phyloP scores from a whole-genome alignment of 1,140 invertebrate species.

The Rhyzopertha dominica region DNA sequence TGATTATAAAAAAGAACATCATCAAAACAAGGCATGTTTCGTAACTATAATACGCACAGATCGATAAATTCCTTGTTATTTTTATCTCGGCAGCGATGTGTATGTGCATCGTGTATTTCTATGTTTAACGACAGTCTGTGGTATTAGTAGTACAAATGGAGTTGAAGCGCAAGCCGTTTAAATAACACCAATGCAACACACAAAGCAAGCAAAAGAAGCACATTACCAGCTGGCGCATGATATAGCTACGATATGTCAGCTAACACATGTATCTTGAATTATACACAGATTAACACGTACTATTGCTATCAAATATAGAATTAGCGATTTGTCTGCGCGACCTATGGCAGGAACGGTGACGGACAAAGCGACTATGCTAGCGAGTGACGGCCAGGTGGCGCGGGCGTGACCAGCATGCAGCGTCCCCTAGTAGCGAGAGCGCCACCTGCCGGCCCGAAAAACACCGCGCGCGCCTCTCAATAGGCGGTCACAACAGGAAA shows the following conservation, averaged over 20 bases:
- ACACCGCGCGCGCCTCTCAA: slow-evolving; percentile 18
- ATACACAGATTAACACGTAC: slow-evolving; percentile 38
- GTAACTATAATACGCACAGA: too few species aligned
- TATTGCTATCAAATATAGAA: slow-evolving; percentile 43
- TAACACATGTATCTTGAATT: slow-evolving; percentile 30
- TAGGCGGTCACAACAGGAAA: slow-evolving; percentile 40
- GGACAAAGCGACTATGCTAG: slow-evolving; percentile 43
- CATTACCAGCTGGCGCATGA: slow-evolving; percentile 37
- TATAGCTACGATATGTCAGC: slow-evolving; percentile 30
- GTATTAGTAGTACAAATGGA: too few species aligned
- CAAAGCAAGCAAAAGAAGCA: slow-evolving; percentile 42
- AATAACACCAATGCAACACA: too few species aligned
- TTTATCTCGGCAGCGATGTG: too few species aligned
- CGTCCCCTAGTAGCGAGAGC: not conserved
- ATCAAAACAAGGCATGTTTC: too few species aligned
- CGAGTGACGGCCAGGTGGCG: slow-evolving; percentile 20
- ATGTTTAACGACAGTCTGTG: too few species aligned
- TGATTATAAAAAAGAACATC: too few species aligned
- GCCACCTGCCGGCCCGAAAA: slow-evolving; percentile 26
- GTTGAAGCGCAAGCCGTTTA: too few species aligned
- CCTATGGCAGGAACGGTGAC: slow-evolving; percentile 44
- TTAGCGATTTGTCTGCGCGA: slow-evolving; percentile 37
- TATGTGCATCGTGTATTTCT: too few species aligned
- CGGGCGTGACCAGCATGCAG: slow-evolving; percentile 15
- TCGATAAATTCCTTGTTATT: too few species aligned